Evolutionary conservation across 2,797 vertebrate species (phyloP), one percentile per base, ranked within the genome.

Genomic region (Lacerta agilis): DNA sequence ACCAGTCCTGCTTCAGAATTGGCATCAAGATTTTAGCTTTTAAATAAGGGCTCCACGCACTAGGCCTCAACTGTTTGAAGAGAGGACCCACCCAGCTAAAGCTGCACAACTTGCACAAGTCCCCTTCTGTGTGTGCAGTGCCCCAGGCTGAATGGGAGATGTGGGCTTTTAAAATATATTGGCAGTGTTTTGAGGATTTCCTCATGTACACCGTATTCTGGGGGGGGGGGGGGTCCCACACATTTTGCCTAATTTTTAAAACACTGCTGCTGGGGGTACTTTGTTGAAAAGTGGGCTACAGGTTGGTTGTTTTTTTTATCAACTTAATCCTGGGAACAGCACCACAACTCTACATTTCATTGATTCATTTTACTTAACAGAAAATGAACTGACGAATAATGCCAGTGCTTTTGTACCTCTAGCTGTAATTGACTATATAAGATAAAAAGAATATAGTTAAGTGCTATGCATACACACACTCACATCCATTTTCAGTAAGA

Each of bases 401-500:
- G 27, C 36, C 17, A 81, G 3, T 80, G n/a, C 83, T 90, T 18
- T 92, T 91, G 66, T 92, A 93, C 88, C 88, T 91, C 76, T 77
- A 88, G 64, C 85, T 93, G 87, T 94, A 94, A 92, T 90, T 96
- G 95, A 95, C 90, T 93, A 82, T 86, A 82, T n/a, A 87, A 93
- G 87, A 82, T n/a, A 87, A 93, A 92, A 85, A 64, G 71, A 92
- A 93, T 87, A 84, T 88, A 91, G 88, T 92, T 81, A 82, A 61
- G 61, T 87, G 71, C 58, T 89, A 58, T 76, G 33, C 71, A 86
- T 77, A 88, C 64, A 85, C 36, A 76, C 36, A 77, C 4, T 72
- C 9, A 6, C 91, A 84, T 79, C 87, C 27, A 20, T 90, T 87
- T 94, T 86, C 76, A 79, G 82, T 75, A 89, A 86, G 85, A 86